A percentile compares a stretch with the other conserved stretches of the same genome.
phyloP scores from a whole-genome alignment of 1,140 invertebrate genomes.

The Trichogramma pretiosum region DNA sequence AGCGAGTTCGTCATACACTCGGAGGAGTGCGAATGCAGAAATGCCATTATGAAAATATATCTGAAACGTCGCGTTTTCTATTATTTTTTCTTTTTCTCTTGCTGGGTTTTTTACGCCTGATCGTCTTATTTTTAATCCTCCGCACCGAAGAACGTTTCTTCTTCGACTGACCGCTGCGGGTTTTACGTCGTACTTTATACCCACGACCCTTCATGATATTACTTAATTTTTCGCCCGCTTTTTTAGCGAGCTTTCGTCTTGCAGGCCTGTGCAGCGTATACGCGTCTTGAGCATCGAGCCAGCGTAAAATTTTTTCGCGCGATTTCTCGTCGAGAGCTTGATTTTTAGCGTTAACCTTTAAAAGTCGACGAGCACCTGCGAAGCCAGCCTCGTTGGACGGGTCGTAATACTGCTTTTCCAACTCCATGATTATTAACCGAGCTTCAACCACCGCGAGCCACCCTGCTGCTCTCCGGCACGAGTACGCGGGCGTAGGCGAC shows the following conservation, averaged over 20 bases:
- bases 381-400: neutral
- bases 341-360: neutral
- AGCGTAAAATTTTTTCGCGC: conserved; percentile 1
- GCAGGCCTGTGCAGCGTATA: conserved; percentile 9
- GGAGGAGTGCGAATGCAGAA: conserved; percentile 21
- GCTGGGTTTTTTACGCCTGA: neutral
- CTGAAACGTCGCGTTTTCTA: neutral
- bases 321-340: neutral
- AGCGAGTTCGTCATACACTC: conserved; percentile 32
- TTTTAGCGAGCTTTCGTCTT: conserved; percentile 5
- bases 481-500: no score
- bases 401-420: neutral
- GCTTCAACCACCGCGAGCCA: no score
- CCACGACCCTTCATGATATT: neutral
- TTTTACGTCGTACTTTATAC: neutral
- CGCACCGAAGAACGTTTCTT: no score
- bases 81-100: neutral
- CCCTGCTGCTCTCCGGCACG: no score
- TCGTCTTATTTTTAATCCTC: neutral
- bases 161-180: neutral
- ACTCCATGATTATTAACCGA: neutral
- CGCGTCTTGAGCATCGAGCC: conserved; percentile 11
- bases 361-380: neutral
- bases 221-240: conserved; percentile 7
- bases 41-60: conserved; percentile 9